These are phyloP conservation scores for Serilophus lunatus DNA, from an alignment of 2,113 vertebrate genomes.

Conservation along the genomic window DNA sequence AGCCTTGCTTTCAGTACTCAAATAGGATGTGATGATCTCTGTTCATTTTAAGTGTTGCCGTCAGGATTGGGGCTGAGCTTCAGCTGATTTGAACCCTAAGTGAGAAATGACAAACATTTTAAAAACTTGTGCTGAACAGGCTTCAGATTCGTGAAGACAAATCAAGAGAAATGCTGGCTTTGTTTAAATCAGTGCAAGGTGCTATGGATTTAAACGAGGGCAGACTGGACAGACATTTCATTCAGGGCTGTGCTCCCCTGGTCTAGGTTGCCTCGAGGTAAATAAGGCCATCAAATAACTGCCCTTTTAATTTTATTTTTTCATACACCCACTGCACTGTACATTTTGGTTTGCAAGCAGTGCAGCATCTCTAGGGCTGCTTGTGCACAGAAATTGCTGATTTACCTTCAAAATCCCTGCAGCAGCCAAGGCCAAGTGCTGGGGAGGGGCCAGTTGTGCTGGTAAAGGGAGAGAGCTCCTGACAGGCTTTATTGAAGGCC, in stretches of 20 bases:
- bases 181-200: background rate
- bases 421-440: background rate
- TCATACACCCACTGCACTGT: background rate
- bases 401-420: background rate
- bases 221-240: background rate
- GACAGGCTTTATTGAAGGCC: background rate
- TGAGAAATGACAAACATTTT: background rate
- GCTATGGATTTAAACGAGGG: background rate
- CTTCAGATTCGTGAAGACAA: background rate
- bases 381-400: background rate
- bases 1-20: background rate
- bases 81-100: background rate
- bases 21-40: background rate
- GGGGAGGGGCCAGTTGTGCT: background rate
- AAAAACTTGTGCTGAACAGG: background rate
- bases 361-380: background rate
- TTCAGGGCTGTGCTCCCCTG: fast-evolving
- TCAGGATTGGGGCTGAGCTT: background rate
- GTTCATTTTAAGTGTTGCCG: background rate
- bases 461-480: background rate
- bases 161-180: background rate
- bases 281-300: background rate
- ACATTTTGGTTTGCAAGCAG: background rate
- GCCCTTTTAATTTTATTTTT: background rate
- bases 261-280: background rate